phyloP scores from a whole-genome alignment of 1,140 invertebrate genomes.

The Aphelenchoides avenae region DNA sequence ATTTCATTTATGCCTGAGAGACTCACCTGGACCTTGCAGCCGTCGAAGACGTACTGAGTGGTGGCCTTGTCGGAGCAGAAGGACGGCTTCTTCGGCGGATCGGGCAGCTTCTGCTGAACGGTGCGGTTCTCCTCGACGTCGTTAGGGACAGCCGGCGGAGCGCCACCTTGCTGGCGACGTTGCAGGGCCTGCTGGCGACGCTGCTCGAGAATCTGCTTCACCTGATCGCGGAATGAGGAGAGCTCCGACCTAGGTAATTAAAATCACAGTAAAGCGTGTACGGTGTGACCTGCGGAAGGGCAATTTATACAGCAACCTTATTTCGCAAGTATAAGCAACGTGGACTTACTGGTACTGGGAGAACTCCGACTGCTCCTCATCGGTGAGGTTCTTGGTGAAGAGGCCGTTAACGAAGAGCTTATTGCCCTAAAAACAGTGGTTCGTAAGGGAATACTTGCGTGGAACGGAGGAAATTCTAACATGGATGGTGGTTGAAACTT shows the following conservation, averaged over 20 bases:
- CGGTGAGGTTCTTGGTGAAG: constrained; percentile 24
- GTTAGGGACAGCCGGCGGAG: neutral
- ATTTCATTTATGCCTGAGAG: neutral
- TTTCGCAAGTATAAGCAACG: constrained; percentile 1
- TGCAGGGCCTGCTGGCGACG: constrained; percentile 21
- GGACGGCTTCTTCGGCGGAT: constrained; percentile 32
- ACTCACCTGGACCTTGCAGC: constrained; percentile 38
- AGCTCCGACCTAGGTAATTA: too few relatives aligned
- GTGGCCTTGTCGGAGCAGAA: constrained; percentile 52
- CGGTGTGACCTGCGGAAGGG: too few relatives aligned
- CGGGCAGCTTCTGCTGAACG: constrained; percentile 17
- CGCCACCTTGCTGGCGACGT: constrained; percentile 6
- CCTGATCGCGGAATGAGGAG: neutral
- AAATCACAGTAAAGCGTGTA: too few relatives aligned
- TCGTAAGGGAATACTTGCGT: neutral
- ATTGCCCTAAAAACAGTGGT: constrained; percentile 11
- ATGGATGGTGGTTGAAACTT: neutral
- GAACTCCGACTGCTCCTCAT: constrained; percentile 30
- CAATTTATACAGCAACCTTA: too few relatives aligned
- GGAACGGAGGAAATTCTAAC: neutral
- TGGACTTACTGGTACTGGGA: constrained; percentile 10
- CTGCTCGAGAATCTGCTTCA: constrained; percentile 23
- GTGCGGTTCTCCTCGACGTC: neutral
- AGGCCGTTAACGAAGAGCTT: constrained; percentile 24
- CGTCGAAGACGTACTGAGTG: constrained; percentile 54